A percentile compares a stretch with the other conserved stretches of the same genome.
These are phyloP conservation scores for Syritta pipiens DNA, from an alignment of 2,888 invertebrate genomes.

Conservation along the genomic window DNA sequence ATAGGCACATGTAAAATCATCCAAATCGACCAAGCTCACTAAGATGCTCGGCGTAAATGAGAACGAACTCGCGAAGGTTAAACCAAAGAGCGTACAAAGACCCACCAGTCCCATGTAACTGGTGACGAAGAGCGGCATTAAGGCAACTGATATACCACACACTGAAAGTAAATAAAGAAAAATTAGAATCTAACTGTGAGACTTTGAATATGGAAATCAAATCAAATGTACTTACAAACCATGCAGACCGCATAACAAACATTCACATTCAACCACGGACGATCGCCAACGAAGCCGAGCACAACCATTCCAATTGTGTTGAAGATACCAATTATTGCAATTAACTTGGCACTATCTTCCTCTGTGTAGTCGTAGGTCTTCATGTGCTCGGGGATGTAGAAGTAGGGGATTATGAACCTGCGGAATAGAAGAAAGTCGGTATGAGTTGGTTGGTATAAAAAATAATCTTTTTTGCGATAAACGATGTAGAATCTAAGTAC, in stretches of 20 bases:
- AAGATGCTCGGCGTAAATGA: conserved; percentile 94
- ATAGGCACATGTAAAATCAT: conserved; percentile 95
- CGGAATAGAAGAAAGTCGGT: conserved; percentile 74
- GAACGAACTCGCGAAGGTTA: conserved; percentile 95
- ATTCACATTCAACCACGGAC: conserved; percentile 89
- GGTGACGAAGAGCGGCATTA: conserved; percentile 76
- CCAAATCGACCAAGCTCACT: conserved; percentile 92
- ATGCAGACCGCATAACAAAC: conserved; percentile 91
- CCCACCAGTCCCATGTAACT: conserved; percentile 74
- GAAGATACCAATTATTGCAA: conserved; percentile 92
- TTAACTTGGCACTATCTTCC: conserved; percentile 87
- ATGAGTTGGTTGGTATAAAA: not conserved
- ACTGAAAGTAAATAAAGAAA: conserved; percentile 71
- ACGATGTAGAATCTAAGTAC: too few species aligned
- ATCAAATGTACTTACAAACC: conserved; percentile 77
- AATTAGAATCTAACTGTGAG: not conserved
- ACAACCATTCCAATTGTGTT: conserved; percentile 94
- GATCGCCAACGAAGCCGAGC: conserved; percentile 94
- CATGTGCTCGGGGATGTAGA: conserved; percentile 93
- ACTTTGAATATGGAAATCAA: not conserved
- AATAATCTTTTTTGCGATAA: too few species aligned
- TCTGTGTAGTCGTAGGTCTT: conserved; percentile 85
- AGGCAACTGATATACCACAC: conserved; percentile 77
- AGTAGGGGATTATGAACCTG: conserved; percentile 97
- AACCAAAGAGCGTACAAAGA: conserved; percentile 86